A percentile compares a stretch with the other conserved stretches of the same genome.
Evolutionary conservation across 2,113 vertebrate species (phyloP).

Genomic region (Stegostoma tigrinum): DNA sequence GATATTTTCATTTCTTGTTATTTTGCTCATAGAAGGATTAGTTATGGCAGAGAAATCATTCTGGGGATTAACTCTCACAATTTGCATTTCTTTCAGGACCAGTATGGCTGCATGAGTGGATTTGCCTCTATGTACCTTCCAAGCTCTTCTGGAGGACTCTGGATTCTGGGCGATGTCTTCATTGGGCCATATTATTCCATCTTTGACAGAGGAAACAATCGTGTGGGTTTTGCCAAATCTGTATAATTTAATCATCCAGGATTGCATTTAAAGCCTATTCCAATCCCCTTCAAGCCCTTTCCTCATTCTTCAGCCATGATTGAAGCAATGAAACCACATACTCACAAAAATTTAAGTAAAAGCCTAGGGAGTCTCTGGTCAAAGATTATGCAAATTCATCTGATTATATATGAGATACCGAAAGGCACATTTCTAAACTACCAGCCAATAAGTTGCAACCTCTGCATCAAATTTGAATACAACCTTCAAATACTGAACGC

Average conservation of each 20-base stretch:
- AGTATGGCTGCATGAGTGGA: constrained; percentile 42
- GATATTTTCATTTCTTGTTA: neutral
- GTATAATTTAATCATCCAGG: constrained; percentile 29
- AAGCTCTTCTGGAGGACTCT: constrained; percentile 45
- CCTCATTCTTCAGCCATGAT: neutral
- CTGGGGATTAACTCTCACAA: neutral
- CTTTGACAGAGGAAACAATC: constrained; percentile 49
- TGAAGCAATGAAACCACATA: neutral
- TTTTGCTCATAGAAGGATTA: neutral
- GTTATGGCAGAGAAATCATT: neutral
- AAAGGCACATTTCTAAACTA: constrained; percentile 51
- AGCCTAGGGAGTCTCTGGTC: neutral
- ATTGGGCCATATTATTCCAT: constrained; percentile 52
- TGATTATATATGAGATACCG: constrained; percentile 56
- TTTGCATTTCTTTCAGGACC: neutral
- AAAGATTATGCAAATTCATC: constrained; percentile 48
- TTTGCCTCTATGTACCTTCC: neutral
- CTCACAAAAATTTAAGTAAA: neutral
- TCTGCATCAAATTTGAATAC: constrained; percentile 43
- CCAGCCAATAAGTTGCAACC: constrained; percentile 48
- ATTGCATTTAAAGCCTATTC: neutral
- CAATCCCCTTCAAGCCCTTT: constrained; percentile 21
- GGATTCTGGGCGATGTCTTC: constrained; percentile 45
- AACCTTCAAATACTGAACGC: constrained; percentile 17
- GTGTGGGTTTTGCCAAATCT: constrained; percentile 46